Evolutionary conservation across 2,797 vertebrate genomes (phyloP), one percentile per base, ranked within the genome.

Genomic region (Diplodus sargus): DNA sequence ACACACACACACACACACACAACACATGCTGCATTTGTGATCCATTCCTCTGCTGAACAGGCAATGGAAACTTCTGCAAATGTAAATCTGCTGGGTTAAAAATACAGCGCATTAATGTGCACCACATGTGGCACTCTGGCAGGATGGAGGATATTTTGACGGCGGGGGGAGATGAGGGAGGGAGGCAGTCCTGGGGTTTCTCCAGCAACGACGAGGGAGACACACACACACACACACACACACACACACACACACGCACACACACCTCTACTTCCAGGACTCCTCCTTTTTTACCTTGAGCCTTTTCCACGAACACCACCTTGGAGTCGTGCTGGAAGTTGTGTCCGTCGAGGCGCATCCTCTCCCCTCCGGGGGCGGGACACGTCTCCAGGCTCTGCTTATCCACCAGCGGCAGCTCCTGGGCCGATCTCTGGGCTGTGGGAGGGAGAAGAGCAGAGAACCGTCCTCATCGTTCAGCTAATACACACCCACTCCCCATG

Each of bases 261-360:
- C 68, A 75, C 34, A 12, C 42, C 67, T 8, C 13, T 10, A 4
- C 15, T 34, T 63, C 73, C 72, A 65, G 43, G 53, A 30, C 64
- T 71, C 69, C 76, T 86, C 70, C 15, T 56, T 43, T 69, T 82
- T 80, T 96, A 99, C 98, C 98, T 97, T 98, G 98, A 4, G 97
- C 97, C 93, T 99, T 99, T 91, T 99, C 98, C 96, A 99, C 96
- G 56, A 99, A 99, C 93, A 99, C 94, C 91, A 99, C 98, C 91
- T 99, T 99, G 90, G 98, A 99, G 92, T 99, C 98, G 56, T 95
- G 96, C 89, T 98, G 96, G 90, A 99, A 99, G 94, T 99, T 99
- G 92, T 99, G 97, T 81, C 98, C 98, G 0, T 95, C 96, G 67
- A 99, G 93, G 25, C 97, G 87, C 96, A 99, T 97, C 94, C 95